Base-by-base conservation (phyloP, 2,888 invertebrate species). In the Drosophila quasianomalipes region DNA sequence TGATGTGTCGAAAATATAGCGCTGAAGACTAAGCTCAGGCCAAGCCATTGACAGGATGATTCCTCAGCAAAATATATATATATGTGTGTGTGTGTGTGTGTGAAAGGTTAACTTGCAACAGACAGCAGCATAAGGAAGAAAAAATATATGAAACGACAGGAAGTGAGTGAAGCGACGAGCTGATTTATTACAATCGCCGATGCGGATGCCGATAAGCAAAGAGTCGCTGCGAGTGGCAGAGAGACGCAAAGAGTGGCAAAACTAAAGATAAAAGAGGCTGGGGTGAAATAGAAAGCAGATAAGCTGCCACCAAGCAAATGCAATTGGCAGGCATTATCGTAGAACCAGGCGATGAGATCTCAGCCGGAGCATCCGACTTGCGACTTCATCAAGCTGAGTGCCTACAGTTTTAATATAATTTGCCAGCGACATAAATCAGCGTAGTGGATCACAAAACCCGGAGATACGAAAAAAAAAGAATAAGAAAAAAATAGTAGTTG, bases 141-240 rank as follows among this genome's bases (percentile, higher is more conserved):
- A 66, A 53, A 54, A 64, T 63, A 59, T 65, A 30, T 51, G 66
- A 62, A 52, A 39, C 41, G 73, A 70, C 64, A 76, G 76, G 74
- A 79, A 70, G 76, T 53, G 59, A 65, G 66, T 58, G 61, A 81
- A 79, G 68, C 78, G 72, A 79, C 71, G 76, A 83, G 86, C 88
- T 87, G 89, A 87, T 87, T 88, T 87, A 87, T 87, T 87, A 88
- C 89, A 85, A 82, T 63, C 71, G 55, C 64, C 75, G 81, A 83
- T 79, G 80, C 55, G 65, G 69, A 80, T 77, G 80, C 49, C 77
- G 80, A 80, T 80, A 80, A 77, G 77, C 66, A 59, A 69, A 63
- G 63, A 62, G 51, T 31, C 62, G 35, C n/a, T 55, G 41, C n/a
- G 33, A 28, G 16, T 22, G 52, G 54, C 1, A 55, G 31, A 35